These are phyloP conservation scores for Megalurothrips usitatus DNA, from an alignment of 2,888 invertebrate species.

Conservation along the genomic window DNA sequence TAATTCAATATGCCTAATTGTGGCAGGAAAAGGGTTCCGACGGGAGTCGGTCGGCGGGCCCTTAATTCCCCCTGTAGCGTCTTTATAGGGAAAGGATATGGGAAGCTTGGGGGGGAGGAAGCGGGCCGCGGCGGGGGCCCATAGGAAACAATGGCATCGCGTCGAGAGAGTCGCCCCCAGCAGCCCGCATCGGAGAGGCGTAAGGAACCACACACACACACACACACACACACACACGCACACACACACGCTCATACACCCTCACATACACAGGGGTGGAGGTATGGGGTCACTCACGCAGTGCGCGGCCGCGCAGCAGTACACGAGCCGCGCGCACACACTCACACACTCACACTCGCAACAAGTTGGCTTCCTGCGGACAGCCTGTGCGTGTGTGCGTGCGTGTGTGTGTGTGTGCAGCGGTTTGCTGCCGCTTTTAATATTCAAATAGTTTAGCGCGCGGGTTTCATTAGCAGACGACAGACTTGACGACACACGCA, in stretches of 20 bases:
- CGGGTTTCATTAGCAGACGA: too few relatives aligned
- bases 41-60: neutral
- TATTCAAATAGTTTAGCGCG: too few relatives aligned
- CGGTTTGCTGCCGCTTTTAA: neutral
- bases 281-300: too few relatives aligned
- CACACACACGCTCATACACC: too few relatives aligned
- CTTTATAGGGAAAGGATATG: neutral
- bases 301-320: neutral
- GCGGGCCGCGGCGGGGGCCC: neutral
- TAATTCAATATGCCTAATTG: neutral
- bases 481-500: too few relatives aligned
- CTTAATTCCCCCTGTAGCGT: neutral
- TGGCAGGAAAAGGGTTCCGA: neutral
- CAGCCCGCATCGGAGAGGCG: neutral
- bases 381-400: neutral
- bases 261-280: too few relatives aligned
- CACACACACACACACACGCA: too few relatives aligned
- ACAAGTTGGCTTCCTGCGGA: neutral
- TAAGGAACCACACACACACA: conserved; percentile 3
- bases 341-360: neutral
- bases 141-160: neutral
- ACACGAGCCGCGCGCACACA: neutral
- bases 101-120: neutral
- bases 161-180: neutral
- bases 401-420: neutral